A percentile compares a stretch with the other conserved stretches of the same genome.
Conservation (phyloP, 2,113 vertebrate species). For the Bungarus multicinctus region DNA sequence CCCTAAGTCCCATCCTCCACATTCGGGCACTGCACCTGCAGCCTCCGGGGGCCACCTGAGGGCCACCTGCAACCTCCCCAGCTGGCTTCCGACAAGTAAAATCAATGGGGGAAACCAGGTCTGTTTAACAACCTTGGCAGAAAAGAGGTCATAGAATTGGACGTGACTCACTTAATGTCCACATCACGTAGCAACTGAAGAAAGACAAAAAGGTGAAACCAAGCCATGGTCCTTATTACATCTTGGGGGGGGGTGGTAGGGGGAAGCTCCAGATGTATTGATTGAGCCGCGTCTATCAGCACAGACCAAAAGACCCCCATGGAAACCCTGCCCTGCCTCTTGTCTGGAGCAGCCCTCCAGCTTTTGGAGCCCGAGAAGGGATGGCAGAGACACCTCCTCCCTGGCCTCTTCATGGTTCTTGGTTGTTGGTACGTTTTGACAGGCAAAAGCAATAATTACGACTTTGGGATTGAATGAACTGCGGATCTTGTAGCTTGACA, state of each 20-base stretch:
- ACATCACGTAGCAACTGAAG: neutral
- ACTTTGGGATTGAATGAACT: conserved; percentile 10
- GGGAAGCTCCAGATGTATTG: neutral
- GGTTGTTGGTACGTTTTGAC: neutral
- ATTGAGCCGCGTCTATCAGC: neutral
- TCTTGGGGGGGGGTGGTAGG: neutral
- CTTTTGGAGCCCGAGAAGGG: neutral
- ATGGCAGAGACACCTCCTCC: neutral
- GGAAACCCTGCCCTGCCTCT: neutral
- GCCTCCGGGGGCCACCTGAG: neutral
- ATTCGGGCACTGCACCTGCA: neutral
- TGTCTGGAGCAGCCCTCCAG: neutral
- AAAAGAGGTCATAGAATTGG: neutral
- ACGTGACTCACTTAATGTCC: neutral
- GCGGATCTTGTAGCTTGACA: neutral
- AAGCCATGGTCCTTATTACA: neutral
- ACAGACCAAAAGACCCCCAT: neutral
- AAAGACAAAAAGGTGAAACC: neutral
- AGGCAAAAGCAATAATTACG: conserved; percentile 19
- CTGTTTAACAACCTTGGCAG: neutral
- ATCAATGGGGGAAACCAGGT: neutral
- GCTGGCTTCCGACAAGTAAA: neutral
- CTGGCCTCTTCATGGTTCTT: neutral
- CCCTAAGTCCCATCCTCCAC: too few species aligned
- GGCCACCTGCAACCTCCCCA: neutral